Conservation (phyloP, 2,888 invertebrate genomes). For the Patella caerulea region DNA sequence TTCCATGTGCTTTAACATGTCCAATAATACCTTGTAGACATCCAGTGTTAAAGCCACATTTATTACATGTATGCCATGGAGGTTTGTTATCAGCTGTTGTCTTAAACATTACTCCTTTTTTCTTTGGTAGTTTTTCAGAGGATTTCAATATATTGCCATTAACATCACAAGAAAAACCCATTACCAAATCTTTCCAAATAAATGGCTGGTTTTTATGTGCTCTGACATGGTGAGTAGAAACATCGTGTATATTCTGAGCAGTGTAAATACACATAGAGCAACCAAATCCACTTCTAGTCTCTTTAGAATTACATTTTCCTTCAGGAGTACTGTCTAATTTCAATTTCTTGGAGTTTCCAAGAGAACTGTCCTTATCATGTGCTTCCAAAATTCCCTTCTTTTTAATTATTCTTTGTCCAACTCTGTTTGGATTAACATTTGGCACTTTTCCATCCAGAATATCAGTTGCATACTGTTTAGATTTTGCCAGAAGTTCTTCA, state of each 20-base stretch:
- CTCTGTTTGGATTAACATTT: slow-evolving; percentile 18
- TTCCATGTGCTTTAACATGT: slow-evolving; percentile 19
- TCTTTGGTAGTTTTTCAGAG: not conserved
- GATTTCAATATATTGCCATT: slow-evolving; percentile 12
- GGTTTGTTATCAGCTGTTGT: not conserved
- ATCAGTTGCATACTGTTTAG: slow-evolving; percentile 29
- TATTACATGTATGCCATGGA: slow-evolving; percentile 15
- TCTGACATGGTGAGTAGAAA: slow-evolving; percentile 15
- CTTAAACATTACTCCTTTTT: not conserved
- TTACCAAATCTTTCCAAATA: slow-evolving; percentile 18
- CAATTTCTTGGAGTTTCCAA: not conserved
- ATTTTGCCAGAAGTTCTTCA: slow-evolving; percentile 35
- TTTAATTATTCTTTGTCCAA: not conserved
- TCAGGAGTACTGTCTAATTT: slow-evolving; percentile 17
- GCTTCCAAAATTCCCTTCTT: not conserved
- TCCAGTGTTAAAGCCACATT: slow-evolving; percentile 18
- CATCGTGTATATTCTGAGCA: slow-evolving; percentile 16
- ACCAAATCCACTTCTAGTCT: not conserved
- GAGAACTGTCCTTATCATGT: not conserved
- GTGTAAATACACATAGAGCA: slow-evolving; percentile 16
- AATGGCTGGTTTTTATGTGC: slow-evolving; percentile 20
- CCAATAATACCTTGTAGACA: slow-evolving; percentile 22
- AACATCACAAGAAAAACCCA: slow-evolving; percentile 13
- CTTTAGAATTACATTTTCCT: not conserved
- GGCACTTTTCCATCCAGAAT: slow-evolving; percentile 28